Evolutionary conservation across 2,797 vertebrate species (phyloP).

Genomic region (Huso huso): DNA sequence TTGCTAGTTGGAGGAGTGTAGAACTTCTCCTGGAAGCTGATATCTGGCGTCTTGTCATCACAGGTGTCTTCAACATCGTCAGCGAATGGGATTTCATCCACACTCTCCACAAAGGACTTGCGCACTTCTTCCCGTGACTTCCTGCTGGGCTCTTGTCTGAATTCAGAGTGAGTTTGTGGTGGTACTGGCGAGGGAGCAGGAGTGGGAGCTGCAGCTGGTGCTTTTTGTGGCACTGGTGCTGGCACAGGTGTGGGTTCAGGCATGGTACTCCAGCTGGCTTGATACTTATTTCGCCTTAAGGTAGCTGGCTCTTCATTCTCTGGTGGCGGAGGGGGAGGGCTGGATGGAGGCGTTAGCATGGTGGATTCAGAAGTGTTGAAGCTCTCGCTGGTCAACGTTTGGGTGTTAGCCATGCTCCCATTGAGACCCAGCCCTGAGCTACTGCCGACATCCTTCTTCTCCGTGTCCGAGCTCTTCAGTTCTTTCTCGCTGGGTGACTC

Average conservation of each 20-base stretch:
- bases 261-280: constrained; percentile 63
- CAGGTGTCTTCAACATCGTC: constrained; percentile 89
- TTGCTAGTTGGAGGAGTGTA: constrained; percentile 76
- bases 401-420: constrained; percentile 74
- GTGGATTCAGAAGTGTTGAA: constrained; percentile 82
- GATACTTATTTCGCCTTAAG: constrained; percentile 60
- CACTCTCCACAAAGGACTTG: constrained; percentile 90
- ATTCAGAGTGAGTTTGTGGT: constrained; percentile 41
- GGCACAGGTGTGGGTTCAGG: constrained; percentile 32
- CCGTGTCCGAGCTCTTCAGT: constrained; percentile 55
- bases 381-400: constrained; percentile 71
- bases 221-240: constrained; percentile 14
- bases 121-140: constrained; percentile 52
- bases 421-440: constrained; percentile 85
- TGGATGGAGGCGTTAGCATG: constrained; percentile 93
- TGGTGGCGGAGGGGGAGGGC: constrained; percentile 86
- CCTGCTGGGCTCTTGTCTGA: constrained; percentile 56
- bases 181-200: constrained; percentile 32
- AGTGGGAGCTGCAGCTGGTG: constrained; percentile 36
- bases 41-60: constrained; percentile 77
- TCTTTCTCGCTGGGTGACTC: constrained; percentile 52
- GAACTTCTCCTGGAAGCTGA: constrained; percentile 63
- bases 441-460: constrained; percentile 72
- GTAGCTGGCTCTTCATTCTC: constrained; percentile 84
- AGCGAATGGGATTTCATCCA: constrained; percentile 93